These are phyloP conservation scores for Bradypodion pumilum DNA, from an alignment of 2,797 vertebrate genomes.

Conservation along the genomic window DNA sequence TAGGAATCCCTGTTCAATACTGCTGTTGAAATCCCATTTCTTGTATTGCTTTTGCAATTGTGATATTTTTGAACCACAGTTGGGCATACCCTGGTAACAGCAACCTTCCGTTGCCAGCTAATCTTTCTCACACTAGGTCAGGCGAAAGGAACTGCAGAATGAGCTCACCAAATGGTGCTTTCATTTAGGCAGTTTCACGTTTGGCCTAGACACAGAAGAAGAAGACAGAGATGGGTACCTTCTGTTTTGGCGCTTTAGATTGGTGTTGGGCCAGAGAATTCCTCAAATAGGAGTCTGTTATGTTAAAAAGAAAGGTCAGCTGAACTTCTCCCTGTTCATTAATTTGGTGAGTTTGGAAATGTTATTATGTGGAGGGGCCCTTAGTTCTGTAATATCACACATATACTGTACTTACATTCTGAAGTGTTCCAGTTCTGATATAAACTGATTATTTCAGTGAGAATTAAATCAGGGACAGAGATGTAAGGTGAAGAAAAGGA, in stretches of 20 bases:
- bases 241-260: background rate
- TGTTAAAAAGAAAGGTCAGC: background rate
- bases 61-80: too few species aligned
- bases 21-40: background rate
- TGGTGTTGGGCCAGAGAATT: background rate
- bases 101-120: too few species aligned
- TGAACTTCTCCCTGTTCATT: background rate
- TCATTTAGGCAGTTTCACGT: too few species aligned
- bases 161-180: too few species aligned
- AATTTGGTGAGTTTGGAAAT: background rate
- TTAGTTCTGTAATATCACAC: background rate
- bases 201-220: too few species aligned
- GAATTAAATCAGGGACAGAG: background rate
- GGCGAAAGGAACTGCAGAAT: too few species aligned
- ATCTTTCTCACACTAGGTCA: too few species aligned
- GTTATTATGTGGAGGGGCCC: background rate
- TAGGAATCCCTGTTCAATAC: too few species aligned
- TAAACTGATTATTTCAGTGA: background rate
- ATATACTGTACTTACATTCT: background rate
- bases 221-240: background rate
- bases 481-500: background rate
- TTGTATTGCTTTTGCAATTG: background rate
- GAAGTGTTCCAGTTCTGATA: background rate
- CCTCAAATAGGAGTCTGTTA: background rate
- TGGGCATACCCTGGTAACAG: too few species aligned